Conservation (phyloP, 1,140 invertebrate species). For the Ruditapes philippinarum region DNA sequence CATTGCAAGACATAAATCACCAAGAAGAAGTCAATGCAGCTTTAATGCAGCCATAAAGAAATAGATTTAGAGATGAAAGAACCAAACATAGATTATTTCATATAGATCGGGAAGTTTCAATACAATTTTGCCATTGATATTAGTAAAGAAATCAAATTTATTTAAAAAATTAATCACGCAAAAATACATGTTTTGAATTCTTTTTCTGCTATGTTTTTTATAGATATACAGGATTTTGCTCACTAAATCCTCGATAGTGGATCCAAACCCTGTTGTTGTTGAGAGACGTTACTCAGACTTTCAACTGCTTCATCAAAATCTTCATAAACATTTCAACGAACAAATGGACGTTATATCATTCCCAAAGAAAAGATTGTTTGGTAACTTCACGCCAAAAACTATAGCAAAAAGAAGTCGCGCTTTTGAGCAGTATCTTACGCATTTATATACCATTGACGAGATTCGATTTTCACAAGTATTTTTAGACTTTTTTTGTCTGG, state of each 20-base stretch:
- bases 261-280: constrained; percentile 88
- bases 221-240: constrained; percentile 85
- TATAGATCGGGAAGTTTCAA: too few relatives aligned
- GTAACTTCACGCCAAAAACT: constrained; percentile 92
- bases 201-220: too few relatives aligned
- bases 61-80: too few relatives aligned
- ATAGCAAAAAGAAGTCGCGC: constrained; percentile 90
- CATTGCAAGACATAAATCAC: too few relatives aligned
- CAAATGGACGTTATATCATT: constrained; percentile 89
- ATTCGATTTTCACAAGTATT: constrained; percentile 90
- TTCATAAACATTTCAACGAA: constrained; percentile 89
- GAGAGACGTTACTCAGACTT: constrained; percentile 93
- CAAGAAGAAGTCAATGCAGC: too few relatives aligned
- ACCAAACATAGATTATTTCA: too few relatives aligned
- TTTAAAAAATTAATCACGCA: too few relatives aligned
- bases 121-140: too few relatives aligned
- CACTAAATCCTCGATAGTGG: constrained; percentile 79
- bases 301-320: constrained; percentile 89
- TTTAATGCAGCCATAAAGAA: too few relatives aligned
- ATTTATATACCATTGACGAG: constrained; percentile 88
- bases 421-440: constrained; percentile 91
- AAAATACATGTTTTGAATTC: too few relatives aligned
- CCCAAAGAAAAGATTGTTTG: constrained; percentile 92
- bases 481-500: constrained; percentile 90
- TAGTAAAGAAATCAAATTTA: too few relatives aligned